A percentile compares a stretch with the other conserved stretches of the same genome.
Conservation (phyloP, 92 coral and sea anemone genomes). For the Phenganax stokvisi region DNA sequence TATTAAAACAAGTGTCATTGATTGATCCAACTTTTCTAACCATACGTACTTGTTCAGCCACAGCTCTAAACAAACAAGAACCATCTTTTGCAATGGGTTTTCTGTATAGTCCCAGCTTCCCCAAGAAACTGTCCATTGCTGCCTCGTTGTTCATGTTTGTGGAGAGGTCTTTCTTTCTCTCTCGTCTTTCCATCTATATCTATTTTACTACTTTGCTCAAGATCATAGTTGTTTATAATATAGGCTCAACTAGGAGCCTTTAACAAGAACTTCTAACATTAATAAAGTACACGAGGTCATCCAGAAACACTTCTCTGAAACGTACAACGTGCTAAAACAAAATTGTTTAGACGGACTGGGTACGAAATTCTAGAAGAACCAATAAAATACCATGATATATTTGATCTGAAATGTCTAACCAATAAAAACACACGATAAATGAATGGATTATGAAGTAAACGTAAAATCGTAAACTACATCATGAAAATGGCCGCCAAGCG, state of each 20-base stretch:
- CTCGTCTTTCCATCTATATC: conserved; percentile 14
- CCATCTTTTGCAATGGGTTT: conserved; percentile 98
- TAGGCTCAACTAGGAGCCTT: conserved; percentile 6
- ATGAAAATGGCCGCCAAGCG: conserved; percentile 27
- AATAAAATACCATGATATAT: conserved; percentile 3
- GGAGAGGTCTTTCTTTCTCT: conserved; percentile 44
- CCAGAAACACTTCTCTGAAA: conserved; percentile 7
- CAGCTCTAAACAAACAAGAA: conserved; percentile 97
- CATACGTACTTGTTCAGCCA: conserved; percentile 89
- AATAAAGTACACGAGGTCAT: conserved; percentile 23
- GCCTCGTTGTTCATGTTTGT: conserved; percentile 54
- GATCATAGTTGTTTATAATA: conserved; percentile 15
- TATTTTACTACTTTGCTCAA: conserved; percentile 18
- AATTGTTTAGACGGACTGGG: neutral
- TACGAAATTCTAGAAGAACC: neutral
- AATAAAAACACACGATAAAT: neutral
- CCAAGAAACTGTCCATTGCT: conserved; percentile 87
- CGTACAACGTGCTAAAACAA: neutral
- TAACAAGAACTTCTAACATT: neutral
- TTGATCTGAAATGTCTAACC: neutral
- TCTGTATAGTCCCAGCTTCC: conserved; percentile 65
- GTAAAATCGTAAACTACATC: neutral
- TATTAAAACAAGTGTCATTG: too few species aligned
- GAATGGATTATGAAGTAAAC: neutral
- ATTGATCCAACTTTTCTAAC: neutral